A percentile compares a stretch with the other conserved stretches of the same genome.
Evolutionary conservation across 2,797 vertebrate genomes (phyloP).

Genomic region (Gila robusta): DNA sequence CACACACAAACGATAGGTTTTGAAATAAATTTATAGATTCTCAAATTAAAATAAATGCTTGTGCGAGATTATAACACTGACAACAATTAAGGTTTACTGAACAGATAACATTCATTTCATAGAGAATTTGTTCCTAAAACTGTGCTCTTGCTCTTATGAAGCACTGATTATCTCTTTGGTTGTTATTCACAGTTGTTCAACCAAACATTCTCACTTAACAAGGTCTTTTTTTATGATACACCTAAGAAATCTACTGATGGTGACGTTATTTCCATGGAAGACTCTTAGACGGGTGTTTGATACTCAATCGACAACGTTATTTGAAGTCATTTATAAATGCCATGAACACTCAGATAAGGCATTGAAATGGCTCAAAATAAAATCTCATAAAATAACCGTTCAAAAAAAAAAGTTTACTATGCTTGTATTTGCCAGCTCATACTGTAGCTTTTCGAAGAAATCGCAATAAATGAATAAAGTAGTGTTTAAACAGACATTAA

Average conservation of each 20-base stretch:
- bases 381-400: slow-evolving; percentile 22
- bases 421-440: not conserved
- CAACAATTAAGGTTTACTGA: not conserved
- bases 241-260: not conserved
- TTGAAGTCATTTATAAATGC: slow-evolving; percentile 19
- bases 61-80: slow-evolving; percentile 23
- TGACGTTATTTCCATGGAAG: not conserved
- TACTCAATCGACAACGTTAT: not conserved
- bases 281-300: not conserved
- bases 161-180: slow-evolving; percentile 31
- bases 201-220: slow-evolving; percentile 16
- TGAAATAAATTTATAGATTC: slow-evolving; percentile 37
- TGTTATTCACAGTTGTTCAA: slow-evolving; percentile 36
- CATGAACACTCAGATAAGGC: not conserved
- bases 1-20: not conserved
- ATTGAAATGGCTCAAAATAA: slow-evolving; percentile 35
- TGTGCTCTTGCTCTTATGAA: not conserved
- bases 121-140: not conserved
- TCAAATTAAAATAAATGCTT: slow-evolving; percentile 25
- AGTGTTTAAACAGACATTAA: slow-evolving; percentile 9
- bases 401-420: not conserved
- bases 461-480: not conserved
- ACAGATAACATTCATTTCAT: slow-evolving; percentile 19
- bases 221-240: not conserved
- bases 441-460: not conserved